These are phyloP conservation scores for Mechanitis mazaeus DNA, from an alignment of 2,888 invertebrate genomes.

Conservation along the genomic window DNA sequence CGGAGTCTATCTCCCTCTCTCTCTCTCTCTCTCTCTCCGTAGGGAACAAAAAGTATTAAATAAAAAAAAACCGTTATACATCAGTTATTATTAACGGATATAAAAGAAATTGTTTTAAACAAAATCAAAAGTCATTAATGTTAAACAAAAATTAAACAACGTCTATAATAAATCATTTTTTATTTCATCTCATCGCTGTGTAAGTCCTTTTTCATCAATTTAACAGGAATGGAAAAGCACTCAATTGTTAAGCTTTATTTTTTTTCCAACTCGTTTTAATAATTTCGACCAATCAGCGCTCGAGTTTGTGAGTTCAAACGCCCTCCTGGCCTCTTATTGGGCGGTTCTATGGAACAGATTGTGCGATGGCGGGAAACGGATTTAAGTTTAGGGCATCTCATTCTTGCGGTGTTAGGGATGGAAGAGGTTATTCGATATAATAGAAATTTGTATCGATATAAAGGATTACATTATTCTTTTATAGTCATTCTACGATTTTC, in stretches of 20 bases:
- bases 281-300: conserved; percentile 61
- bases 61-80: conserved; percentile 43
- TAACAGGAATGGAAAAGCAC: conserved; percentile 72
- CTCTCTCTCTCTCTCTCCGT: not conserved
- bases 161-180: conserved; percentile 73
- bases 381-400: conserved; percentile 63
- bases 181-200: conserved; percentile 67
- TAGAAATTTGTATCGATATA: too few species aligned
- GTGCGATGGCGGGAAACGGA: conserved; percentile 73
- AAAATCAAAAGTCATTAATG: conserved; percentile 74
- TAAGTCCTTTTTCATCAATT: conserved; percentile 74
- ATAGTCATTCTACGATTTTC: too few species aligned
- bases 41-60: conserved; percentile 27
- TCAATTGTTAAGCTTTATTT: conserved; percentile 71
- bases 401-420: conserved; percentile 59
- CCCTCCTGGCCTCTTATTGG: conserved; percentile 64
- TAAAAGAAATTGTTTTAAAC: conserved; percentile 19
- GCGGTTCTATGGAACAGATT: conserved; percentile 57
- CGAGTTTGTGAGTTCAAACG: conserved; percentile 50
- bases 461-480: too few species aligned
- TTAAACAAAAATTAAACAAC: conserved; percentile 67
- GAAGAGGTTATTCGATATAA: not conserved
- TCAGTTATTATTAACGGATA: conserved; percentile 23
- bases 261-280: conserved; percentile 69
- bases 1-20: too few species aligned